phyloP scores from a whole-genome alignment of 2,797 vertebrate species.

The Alca torda region DNA sequence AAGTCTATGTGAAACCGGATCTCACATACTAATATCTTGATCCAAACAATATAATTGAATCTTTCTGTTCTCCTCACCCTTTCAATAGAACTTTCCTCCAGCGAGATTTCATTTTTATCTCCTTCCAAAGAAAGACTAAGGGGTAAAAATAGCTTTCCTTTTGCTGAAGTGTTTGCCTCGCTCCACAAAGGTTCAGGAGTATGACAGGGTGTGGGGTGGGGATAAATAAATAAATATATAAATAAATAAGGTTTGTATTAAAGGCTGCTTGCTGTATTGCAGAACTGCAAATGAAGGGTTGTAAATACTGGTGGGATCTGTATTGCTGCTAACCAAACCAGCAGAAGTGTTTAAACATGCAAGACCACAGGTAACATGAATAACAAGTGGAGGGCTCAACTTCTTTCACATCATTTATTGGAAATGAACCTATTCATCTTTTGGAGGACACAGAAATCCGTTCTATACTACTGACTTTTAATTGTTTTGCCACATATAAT shows the following conservation, averaged over 20 bases:
- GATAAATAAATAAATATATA: neutral
- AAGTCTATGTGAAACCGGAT: constrained; percentile 69
- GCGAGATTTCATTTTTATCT: constrained; percentile 18
- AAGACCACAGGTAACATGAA: neutral
- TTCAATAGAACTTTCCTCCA: constrained; percentile 38
- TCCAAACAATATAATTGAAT: constrained; percentile 43
- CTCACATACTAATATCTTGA: constrained; percentile 68
- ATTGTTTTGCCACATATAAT: neutral
- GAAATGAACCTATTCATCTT: neutral
- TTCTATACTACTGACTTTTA: neutral
- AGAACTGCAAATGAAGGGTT: neutral
- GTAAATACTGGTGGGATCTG: neutral
- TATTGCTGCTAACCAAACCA: neutral
- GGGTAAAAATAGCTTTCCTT: neutral
- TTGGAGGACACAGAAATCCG: neutral
- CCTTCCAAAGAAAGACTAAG: neutral
- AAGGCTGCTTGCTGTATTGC: neutral
- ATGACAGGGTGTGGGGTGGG: rapidly evolving
- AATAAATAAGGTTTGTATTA: neutral
- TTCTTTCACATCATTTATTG: neutral
- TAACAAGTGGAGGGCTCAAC: neutral
- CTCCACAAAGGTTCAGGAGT: neutral
- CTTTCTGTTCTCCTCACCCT: constrained; percentile 34
- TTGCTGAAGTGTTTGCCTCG: neutral
- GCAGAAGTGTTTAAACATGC: neutral